phyloP scores from a whole-genome alignment of 2,888 invertebrate genomes.

The Torymus texanus region DNA sequence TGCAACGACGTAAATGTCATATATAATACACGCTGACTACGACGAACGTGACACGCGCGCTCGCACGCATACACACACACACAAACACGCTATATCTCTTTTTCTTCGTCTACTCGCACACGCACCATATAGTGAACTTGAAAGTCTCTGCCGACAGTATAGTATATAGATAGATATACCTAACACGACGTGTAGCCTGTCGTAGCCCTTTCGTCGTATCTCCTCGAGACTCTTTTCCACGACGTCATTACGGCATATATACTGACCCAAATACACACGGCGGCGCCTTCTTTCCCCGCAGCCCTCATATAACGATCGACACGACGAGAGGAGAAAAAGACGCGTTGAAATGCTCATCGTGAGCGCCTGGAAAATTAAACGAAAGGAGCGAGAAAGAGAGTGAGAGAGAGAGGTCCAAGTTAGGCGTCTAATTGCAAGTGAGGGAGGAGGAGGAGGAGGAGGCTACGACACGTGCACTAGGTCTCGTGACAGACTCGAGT shows the following conservation, averaged over 20 bases:
- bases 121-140: too few relatives aligned
- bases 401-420: constrained; percentile 50
- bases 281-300: too few relatives aligned
- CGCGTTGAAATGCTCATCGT: background rate
- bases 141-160: too few relatives aligned
- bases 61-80: constrained; percentile 38
- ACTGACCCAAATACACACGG: too few relatives aligned
- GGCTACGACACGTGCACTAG: constrained; percentile 62
- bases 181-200: too few relatives aligned
- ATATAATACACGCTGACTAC: constrained; percentile 66
- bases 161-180: too few relatives aligned
- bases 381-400: background rate
- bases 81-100: constrained; percentile 42
- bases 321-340: too few relatives aligned
- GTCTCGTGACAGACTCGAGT: too few relatives aligned
- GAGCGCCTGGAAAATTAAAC: background rate
- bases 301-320: too few relatives aligned
- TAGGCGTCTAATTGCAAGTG: constrained; percentile 68
- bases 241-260: too few relatives aligned
- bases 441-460: constrained; percentile 24
- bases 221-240: too few relatives aligned
- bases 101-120: constrained; percentile 52
- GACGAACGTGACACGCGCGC: constrained; percentile 67
- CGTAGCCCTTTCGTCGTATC: too few relatives aligned
- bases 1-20: constrained; percentile 65